Base-by-base conservation (phyloP, 2,797 vertebrate genomes). In the Siniperca obscura region DNA sequence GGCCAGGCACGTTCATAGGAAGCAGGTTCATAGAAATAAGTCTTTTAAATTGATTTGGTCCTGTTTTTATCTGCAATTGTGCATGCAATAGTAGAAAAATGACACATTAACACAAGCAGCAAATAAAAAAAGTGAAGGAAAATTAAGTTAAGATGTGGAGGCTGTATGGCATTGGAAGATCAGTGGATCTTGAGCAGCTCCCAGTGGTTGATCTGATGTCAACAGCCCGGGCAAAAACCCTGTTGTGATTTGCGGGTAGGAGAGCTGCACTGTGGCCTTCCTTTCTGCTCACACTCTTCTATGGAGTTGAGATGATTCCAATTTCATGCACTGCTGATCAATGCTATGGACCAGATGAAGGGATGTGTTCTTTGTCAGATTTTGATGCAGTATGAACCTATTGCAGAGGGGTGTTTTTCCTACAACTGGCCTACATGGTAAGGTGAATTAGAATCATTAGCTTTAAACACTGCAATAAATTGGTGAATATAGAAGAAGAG, bases 131-230 rank as follows among this genome's bases (percentile, higher is more conserved):
- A 52, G 64, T 27, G 22, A 16, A 48, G 14, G 36, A 42, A 67
- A 83, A 74, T 64, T 13, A 48, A 61, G 62, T 25, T 76, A 27
- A 59, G 70, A 60, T 73, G 42, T 68, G 30, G 62, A 53, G 9
- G 60, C 19, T 42, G 22, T 46, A 25, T 65, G n/a, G 21, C 0
- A 17, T 21, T n/a, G 19, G 40, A 62, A 53, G 30, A 86, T 74
- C 27, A 56, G 76, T 90, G 86, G 91, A 89, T 87, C 86, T 86
- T 90, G 90, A 96, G 94, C 93, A 90, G 83, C 94, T 88, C 93
- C 93, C 71, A 89, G 94, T 94, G 94, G 93, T n/a, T 46, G 53
- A 56, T 67, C n/a, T 60, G 25, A 67, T 53, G n/a, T 66, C 61
- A 55, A 80, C 78, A 90, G 42, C 34, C n/a, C n/a, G 16, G 27